phyloP scores from a whole-genome alignment of 1,140 invertebrate genomes.

The Bombus waltoni region DNA sequence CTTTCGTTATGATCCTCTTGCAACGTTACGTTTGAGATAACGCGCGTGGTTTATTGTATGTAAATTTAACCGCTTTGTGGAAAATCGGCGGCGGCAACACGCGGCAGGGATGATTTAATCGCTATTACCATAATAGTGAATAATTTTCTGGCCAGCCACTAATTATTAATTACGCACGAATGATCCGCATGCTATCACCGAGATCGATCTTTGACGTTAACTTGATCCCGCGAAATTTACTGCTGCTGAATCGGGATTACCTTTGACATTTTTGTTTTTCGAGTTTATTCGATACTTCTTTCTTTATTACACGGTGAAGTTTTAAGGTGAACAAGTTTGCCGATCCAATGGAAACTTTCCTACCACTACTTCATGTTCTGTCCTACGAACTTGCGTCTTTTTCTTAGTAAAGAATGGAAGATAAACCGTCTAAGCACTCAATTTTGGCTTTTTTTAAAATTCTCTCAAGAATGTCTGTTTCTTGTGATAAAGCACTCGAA shows the following conservation, averaged over 20 bases:
- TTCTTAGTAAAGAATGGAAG: not conserved
- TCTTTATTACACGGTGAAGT: not conserved
- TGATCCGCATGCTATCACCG: not conserved
- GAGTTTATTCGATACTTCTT: not conserved
- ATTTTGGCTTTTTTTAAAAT: not conserved
- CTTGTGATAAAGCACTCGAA: not conserved
- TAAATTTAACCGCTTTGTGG: constrained; percentile 52
- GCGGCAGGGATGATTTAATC: constrained; percentile 48
- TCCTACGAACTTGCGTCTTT: not conserved
- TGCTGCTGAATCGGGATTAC: not conserved
- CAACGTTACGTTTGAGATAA: not conserved
- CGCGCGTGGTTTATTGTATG: not conserved
- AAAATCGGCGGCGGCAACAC: constrained; percentile 24
- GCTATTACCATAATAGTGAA: constrained; percentile 36
- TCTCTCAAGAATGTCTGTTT: not conserved
- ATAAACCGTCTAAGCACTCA: not conserved
- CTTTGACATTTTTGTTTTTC: not conserved
- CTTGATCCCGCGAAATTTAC: not conserved
- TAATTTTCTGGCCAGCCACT: constrained; percentile 45
- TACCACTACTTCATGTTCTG: not conserved
- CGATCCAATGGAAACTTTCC: not conserved
- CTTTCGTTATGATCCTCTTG: not conserved
- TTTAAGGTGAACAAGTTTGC: not conserved
- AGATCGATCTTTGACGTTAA: constrained; percentile 20
- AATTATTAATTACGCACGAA: constrained; percentile 50